phyloP scores from a whole-genome alignment of 2,888 invertebrate species.

The Allygus modestus region DNA sequence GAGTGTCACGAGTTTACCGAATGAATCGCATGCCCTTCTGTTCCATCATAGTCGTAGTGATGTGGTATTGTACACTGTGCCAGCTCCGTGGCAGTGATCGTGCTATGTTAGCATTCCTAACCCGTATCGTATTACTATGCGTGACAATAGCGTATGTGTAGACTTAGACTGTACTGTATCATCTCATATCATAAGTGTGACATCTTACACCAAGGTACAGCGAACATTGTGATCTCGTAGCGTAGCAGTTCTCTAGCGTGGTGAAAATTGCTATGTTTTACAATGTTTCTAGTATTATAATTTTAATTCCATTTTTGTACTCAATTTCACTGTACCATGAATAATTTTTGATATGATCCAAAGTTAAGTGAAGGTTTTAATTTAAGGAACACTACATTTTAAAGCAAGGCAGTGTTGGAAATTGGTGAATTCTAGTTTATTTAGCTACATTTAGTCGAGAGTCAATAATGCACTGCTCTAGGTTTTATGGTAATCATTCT shows the following conservation, averaged over 20 bases:
- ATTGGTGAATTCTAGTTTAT: too few species aligned
- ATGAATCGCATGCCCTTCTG: conserved; percentile 9
- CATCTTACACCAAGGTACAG: conserved; percentile 22
- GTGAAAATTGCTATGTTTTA: too few species aligned
- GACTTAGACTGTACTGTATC: conserved; percentile 22
- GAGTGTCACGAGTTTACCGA: too few species aligned
- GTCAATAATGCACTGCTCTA: too few species aligned
- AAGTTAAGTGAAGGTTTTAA: background rate
- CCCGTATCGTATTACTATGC: background rate
- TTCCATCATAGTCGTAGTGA: conserved; percentile 9
- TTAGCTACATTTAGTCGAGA: too few species aligned
- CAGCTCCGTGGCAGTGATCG: background rate
- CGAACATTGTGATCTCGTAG: background rate
- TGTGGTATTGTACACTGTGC: conserved; percentile 10
- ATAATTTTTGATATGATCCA: too few species aligned
- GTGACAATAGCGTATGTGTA: conserved; percentile 28
- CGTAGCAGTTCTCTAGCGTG: background rate
- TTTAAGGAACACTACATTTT: background rate
- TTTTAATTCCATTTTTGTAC: too few species aligned
- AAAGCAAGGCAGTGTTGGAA: too few species aligned
- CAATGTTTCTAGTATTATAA: too few species aligned
- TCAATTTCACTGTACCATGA: too few species aligned
- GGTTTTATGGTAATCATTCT: too few species aligned
- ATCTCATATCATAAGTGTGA: conserved; percentile 35
- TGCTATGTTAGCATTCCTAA: conserved; percentile 43